phyloP scores from a whole-genome alignment of 1,140 invertebrate species.

The Penaeus vannamei region DNA sequence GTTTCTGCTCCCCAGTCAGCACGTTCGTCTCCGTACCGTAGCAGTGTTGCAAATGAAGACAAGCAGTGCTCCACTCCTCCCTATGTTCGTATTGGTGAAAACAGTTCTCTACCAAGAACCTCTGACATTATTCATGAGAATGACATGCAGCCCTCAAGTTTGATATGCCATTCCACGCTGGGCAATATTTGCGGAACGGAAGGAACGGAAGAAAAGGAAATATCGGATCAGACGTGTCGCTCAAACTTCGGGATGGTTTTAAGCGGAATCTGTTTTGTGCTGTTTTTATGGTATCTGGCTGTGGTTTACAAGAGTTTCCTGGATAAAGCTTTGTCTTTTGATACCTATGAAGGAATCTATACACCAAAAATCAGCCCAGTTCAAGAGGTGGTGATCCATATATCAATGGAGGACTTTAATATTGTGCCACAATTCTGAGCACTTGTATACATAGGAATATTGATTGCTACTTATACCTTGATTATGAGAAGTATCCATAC shows the following conservation, averaged over 20 bases:
- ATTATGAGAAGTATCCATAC: too few relatives aligned
- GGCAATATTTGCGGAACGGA: background rate
- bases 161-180: background rate
- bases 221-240: constrained; percentile 36
- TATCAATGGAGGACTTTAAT: constrained; percentile 25
- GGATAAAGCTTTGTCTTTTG: constrained; percentile 9
- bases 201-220: background rate
- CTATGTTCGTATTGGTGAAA: background rate
- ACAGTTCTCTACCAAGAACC: background rate
- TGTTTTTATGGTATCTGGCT: constrained; percentile 54
- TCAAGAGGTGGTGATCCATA: constrained; percentile 45
- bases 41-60: too few relatives aligned
- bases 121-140: background rate
- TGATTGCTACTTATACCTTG: too few relatives aligned
- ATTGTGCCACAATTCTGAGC: background rate
- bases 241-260: constrained; percentile 49
- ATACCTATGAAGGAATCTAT: constrained; percentile 1
- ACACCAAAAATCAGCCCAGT: background rate
- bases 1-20: too few relatives aligned
- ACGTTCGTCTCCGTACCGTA: too few relatives aligned
- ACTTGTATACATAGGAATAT: too few relatives aligned
- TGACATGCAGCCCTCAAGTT: background rate
- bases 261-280: constrained; percentile 41
- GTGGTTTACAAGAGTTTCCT: constrained; percentile 39
- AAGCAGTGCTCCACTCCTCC: too few relatives aligned